Percentiles rank a stretch among this genome's conserved stretches.
Evolutionary conservation across 2,113 vertebrate genomes (phyloP).

Genomic region (Anas platyrhynchos): DNA sequence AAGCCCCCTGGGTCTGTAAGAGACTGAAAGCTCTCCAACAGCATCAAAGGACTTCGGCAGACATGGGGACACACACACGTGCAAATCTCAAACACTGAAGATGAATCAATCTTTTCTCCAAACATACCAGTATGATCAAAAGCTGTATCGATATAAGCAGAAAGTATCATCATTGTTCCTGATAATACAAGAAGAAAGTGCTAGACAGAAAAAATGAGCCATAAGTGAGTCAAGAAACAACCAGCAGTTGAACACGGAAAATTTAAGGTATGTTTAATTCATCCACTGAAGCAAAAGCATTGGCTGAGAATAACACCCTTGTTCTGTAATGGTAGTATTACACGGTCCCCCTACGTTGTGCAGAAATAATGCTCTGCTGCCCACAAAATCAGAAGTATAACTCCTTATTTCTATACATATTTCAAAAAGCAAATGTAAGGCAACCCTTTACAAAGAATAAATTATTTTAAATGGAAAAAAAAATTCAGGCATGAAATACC

Average conservation of each 20-base stretch:
- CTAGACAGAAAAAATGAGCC: background rate
- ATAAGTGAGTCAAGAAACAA: background rate
- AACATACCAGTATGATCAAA: background rate
- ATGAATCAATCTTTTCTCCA: background rate
- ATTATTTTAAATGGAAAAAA: background rate
- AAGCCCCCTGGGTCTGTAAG: accelerated
- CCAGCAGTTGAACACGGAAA: background rate
- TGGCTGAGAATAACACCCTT: background rate
- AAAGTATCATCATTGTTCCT: background rate
- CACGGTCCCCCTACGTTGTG: background rate
- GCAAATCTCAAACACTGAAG: background rate
- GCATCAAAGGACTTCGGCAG: background rate
- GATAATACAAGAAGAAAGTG: background rate
- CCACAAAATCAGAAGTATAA: background rate
- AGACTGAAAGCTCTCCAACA: background rate
- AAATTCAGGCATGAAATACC: background rate
- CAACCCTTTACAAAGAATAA: background rate
- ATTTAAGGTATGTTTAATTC: background rate
- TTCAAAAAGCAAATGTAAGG: background rate
- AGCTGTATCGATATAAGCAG: background rate
- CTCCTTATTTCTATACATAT: background rate
- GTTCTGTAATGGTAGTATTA: background rate
- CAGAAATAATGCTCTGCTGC: background rate
- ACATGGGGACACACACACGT: background rate
- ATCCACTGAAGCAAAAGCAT: background rate